phyloP scores from a whole-genome alignment of 2,113 vertebrate genomes.

The Oenanthe oenanthe region DNA sequence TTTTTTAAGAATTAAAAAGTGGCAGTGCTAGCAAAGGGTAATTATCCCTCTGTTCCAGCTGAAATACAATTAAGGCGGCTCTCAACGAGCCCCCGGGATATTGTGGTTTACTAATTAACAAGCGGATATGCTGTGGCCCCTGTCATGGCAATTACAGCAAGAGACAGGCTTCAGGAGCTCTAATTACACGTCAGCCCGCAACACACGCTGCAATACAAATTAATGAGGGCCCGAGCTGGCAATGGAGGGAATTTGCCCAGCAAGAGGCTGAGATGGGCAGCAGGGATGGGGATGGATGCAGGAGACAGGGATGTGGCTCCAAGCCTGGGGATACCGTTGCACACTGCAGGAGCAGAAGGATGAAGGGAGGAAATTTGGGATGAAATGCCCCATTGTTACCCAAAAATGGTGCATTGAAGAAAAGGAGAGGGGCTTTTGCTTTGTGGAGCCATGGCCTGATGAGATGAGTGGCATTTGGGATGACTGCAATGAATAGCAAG shows the following conservation, averaged over 20 bases:
- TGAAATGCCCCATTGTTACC: neutral
- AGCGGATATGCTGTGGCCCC: slow-evolving; percentile 79
- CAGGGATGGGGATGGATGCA: neutral
- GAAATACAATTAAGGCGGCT: slow-evolving; percentile 80
- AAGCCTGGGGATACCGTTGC: neutral
- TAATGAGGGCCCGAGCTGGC: slow-evolving; percentile 47
- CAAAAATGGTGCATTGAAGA: neutral
- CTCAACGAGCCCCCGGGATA: slow-evolving; percentile 76
- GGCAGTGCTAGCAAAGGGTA: slow-evolving; percentile 67
- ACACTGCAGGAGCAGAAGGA: fast-evolving
- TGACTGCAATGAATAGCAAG: slow-evolving; percentile 44
- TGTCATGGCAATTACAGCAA: slow-evolving; percentile 78
- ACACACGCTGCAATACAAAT: slow-evolving; percentile 67
- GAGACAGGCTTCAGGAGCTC: slow-evolving; percentile 70
- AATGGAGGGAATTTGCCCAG: slow-evolving; percentile 21
- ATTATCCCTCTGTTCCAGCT: slow-evolving; percentile 79
- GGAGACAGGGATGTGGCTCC: neutral
- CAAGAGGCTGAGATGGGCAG: neutral
- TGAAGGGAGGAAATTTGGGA: neutral
- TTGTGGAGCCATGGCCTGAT: neutral
- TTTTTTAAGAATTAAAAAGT: slow-evolving; percentile 68
- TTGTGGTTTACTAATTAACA: slow-evolving; percentile 84
- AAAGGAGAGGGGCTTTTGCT: neutral
- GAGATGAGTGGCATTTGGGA: slow-evolving; percentile 29
- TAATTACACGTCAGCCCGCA: slow-evolving; percentile 62